Evolutionary conservation across 2,113 vertebrate species (phyloP).

Genomic region (Alethe castanea): DNA sequence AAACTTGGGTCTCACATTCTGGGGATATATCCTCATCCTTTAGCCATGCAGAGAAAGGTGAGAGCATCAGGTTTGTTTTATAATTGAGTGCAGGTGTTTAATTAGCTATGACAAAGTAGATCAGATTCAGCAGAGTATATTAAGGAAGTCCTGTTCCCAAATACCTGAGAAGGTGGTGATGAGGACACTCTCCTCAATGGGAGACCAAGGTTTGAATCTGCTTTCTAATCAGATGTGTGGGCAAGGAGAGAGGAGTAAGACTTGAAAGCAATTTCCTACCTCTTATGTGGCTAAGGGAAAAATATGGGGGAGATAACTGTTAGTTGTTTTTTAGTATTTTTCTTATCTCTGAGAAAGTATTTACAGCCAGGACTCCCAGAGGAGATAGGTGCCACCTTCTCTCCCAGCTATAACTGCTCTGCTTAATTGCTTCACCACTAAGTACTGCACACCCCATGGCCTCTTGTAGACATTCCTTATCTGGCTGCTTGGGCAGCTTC

Average conservation of each 20-base stretch:
- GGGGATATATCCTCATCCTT: background rate
- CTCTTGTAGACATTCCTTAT: background rate
- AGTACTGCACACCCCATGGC: background rate
- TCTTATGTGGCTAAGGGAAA: constrained; percentile 40
- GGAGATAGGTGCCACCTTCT: background rate
- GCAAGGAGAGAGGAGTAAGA: background rate
- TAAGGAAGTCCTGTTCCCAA: background rate
- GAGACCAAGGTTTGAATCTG: background rate
- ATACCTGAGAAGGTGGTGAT: background rate
- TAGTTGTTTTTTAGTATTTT: background rate
- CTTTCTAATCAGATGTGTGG: constrained; percentile 27
- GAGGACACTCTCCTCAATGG: background rate
- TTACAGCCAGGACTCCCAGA: background rate
- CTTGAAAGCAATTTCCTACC: constrained; percentile 46
- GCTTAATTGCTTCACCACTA: background rate
- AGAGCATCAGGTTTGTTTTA: background rate
- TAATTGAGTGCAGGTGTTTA: constrained; percentile 2
- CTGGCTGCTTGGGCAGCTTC: background rate
- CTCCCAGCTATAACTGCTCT: background rate
- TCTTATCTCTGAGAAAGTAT: constrained; percentile 9
- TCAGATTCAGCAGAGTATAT: background rate
- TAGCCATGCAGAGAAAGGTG: background rate
- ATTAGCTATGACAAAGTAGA: background rate
- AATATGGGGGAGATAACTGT: background rate
- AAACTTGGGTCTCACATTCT: background rate